Base-by-base conservation (phyloP, 2,113 vertebrate genomes). In the Hassar affinis region DNA sequence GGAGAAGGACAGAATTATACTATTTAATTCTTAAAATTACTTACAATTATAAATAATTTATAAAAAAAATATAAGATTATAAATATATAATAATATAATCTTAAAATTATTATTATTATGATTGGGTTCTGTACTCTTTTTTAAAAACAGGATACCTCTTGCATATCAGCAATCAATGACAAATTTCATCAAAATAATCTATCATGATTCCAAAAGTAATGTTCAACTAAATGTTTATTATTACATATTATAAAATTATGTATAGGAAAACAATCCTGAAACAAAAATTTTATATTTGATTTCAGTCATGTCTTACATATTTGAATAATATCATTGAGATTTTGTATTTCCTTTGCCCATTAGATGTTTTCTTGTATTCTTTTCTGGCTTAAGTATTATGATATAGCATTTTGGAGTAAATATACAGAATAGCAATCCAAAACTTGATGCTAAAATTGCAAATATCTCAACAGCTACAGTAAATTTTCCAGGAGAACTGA, bases 401-500 rank as follows among this genome's bases (percentile, higher is more conserved):
- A 94, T 91, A 69, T 93, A 94, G 90, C 91, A 93, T 88, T 94
- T 94, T 51, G 93, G 93, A 47, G 84, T 81, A 91, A 93, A 94
- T 82, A 94, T 92, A 85, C 92, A 93, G 42, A 93, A 90, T 27
- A 94, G 85, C 35, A 94, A 86, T 0, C 91, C 92, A 90, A 91
- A 94, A 62, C 92, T 94, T 0, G 93, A 94, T 9, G 93, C 92
- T 33, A 94, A 82, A 84, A 94, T 94, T 1, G 94, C 94, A 92
- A 94, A 94, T 81, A 94, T 93, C 78, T 94, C 94, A 1, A 94
- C 93, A 87, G 94, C 94, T 4, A 93, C 93, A 83, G 93, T 94
- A 35, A 93, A 92, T 79, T 94, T 94, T 57, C 93, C 93, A 86
- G 94, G 94, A 89, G 94, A 94, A 83, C 93, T 94, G 86, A 94